phyloP scores from a whole-genome alignment of 2,113 vertebrate species.

The Chrysemys picta region DNA sequence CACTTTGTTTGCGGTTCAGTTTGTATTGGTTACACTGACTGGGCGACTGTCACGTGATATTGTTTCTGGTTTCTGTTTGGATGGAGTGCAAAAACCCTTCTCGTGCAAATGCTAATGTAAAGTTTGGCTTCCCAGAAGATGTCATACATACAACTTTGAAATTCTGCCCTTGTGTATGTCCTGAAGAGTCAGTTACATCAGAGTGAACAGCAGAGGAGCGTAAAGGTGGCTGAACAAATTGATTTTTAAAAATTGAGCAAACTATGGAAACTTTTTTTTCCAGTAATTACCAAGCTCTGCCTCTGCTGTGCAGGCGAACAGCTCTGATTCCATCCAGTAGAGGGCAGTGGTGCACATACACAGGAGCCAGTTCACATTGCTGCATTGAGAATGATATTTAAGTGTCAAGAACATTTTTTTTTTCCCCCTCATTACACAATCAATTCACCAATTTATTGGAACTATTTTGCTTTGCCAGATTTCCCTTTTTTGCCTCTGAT shows the following conservation, averaged over 20 bases:
- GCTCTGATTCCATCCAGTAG: neutral
- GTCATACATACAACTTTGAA: neutral
- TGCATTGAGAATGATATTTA: accelerated
- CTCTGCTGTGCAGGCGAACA: neutral
- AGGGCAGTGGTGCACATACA: slow-evolving; percentile 39
- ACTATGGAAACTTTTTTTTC: neutral
- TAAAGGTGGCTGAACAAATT: neutral
- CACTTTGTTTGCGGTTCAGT: neutral
- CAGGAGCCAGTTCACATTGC: neutral
- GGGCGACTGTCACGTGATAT: neutral
- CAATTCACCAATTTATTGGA: neutral
- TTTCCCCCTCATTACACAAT: neutral
- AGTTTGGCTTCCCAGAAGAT: neutral
- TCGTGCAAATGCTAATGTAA: neutral
- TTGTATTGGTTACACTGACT: neutral
- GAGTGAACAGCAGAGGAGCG: neutral
- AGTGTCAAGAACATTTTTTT: accelerated
- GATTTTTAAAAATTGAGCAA: neutral
- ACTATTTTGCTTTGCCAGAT: neutral
- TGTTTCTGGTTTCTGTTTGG: neutral
- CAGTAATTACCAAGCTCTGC: accelerated
- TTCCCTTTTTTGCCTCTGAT: neutral
- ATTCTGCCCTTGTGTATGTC: neutral
- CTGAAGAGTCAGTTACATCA: neutral
- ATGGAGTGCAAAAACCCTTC: neutral